Conservation (phyloP, 2,113 vertebrate genomes). For the Crotalus tigris region DNA sequence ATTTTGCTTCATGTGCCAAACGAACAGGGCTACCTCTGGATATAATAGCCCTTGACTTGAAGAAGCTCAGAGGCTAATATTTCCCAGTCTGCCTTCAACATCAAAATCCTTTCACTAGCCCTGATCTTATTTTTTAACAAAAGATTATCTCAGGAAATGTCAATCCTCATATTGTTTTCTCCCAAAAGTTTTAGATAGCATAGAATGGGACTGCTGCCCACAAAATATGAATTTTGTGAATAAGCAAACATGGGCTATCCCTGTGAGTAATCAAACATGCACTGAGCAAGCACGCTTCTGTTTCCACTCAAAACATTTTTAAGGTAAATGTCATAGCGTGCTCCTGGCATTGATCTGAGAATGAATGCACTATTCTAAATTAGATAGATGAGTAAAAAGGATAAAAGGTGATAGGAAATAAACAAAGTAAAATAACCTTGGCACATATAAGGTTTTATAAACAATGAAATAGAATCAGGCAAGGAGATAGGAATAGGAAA, state of each 20-base stretch:
- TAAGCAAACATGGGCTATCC: neutral
- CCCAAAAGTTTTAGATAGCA: neutral
- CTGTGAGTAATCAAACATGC: neutral
- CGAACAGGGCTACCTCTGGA: neutral
- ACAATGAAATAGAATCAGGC: neutral
- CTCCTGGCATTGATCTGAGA: neutral
- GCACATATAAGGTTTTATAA: neutral
- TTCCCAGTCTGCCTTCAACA: neutral
- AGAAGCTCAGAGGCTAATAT: neutral
- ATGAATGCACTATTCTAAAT: neutral
- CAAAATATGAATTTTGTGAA: neutral
- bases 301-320: neutral
- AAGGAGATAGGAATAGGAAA: neutral
- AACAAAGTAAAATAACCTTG: neutral
- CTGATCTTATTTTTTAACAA: neutral
- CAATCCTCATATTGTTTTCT: accelerated
- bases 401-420: neutral
- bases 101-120: neutral
- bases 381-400: neutral
- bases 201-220: neutral
- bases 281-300: neutral
- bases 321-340: neutral
- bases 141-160: neutral
- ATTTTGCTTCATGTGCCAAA: neutral
- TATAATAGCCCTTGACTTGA: neutral